These are phyloP conservation scores for Propithecus coquereli DNA, from an alignment of 2,113 vertebrate genomes.

Conservation along the genomic window DNA sequence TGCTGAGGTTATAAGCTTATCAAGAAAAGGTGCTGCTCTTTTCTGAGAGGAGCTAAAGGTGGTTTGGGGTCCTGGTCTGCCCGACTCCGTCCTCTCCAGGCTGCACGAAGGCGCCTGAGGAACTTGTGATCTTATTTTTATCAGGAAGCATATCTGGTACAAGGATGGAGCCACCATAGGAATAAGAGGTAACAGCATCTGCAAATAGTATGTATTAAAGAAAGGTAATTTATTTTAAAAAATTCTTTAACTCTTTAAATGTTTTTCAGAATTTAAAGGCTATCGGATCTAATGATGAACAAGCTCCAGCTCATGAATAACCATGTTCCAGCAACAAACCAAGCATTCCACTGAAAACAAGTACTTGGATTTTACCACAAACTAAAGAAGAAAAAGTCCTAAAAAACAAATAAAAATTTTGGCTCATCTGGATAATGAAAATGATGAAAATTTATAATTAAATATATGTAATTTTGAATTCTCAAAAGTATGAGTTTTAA, in stretches of 20 bases:
- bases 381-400: neutral
- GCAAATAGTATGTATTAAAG: neutral
- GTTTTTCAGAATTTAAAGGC: neutral
- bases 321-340: neutral
- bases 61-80: neutral
- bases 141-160: neutral
- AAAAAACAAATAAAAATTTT: neutral
- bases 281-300: neutral
- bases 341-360: neutral
- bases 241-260: neutral
- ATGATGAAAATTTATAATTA: neutral
- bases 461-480: conserved; percentile 1
- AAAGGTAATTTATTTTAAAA: neutral
- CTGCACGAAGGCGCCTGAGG: neutral
- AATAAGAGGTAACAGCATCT: neutral
- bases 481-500: conserved; percentile 12
- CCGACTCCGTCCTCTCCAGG: neutral
- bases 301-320: neutral
- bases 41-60: neutral
- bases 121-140: neutral
- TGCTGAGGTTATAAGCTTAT: neutral
- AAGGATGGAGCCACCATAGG: neutral
- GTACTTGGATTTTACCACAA: neutral
- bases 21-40: neutral
- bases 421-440: neutral